Conservation (phyloP, 2,888 invertebrate genomes). For the Drosophila macrospina region DNA sequence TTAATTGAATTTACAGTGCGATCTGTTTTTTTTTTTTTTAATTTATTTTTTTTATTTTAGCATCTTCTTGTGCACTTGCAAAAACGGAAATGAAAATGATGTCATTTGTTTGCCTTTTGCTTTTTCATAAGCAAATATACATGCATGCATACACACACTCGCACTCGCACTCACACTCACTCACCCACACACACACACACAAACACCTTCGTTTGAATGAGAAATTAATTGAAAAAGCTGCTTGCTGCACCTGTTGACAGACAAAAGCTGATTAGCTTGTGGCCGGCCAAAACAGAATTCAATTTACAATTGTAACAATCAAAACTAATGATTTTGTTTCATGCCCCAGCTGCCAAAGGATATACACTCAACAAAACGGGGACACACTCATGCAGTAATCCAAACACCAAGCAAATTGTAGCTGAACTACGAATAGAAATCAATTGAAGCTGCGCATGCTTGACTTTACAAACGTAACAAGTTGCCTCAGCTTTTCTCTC, state of each 20-base stretch:
- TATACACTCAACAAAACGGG: constrained; percentile 27
- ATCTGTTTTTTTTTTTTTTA: too few relatives aligned
- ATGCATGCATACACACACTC: constrained; percentile 8
- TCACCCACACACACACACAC: not conserved
- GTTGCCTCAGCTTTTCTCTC: constrained; percentile 12
- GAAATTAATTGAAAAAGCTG: constrained; percentile 28
- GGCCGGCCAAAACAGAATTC: constrained; percentile 33
- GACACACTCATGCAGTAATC: not conserved
- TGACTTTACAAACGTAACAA: not conserved
- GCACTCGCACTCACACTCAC: too few relatives aligned
- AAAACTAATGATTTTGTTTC: constrained; percentile 24
- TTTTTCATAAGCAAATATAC: constrained; percentile 45
- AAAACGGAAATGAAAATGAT: constrained; percentile 79
- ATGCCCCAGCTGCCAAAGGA: constrained; percentile 1
- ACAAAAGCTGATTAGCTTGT: constrained; percentile 68
- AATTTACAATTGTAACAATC: constrained; percentile 50
- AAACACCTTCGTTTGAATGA: constrained; percentile 5
- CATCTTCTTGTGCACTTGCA: constrained; percentile 39
- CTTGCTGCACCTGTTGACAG: constrained; percentile 58
- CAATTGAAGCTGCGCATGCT: not conserved
- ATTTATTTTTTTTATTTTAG: too few relatives aligned
- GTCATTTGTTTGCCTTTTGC: constrained; percentile 57
- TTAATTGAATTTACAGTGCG: constrained; percentile 71
- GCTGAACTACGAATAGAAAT: not conserved
- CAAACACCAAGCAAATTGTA: not conserved